A percentile compares a stretch with the other conserved stretches of the same genome.
These are phyloP conservation scores for Castor canadensis DNA, from an alignment of 2,113 vertebrate species.

Conservation along the genomic window DNA sequence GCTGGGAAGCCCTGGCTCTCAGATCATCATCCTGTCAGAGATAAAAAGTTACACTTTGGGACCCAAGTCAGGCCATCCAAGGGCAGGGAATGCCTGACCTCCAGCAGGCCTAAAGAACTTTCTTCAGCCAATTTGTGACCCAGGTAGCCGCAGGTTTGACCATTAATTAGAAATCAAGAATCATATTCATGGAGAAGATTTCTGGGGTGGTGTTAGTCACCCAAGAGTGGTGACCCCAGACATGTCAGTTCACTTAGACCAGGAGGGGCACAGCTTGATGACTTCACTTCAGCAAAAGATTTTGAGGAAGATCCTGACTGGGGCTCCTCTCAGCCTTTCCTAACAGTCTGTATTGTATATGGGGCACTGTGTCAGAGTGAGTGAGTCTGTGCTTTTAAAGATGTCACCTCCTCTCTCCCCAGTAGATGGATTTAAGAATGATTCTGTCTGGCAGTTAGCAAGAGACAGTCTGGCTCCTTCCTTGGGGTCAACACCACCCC, in stretches of 20 bases:
- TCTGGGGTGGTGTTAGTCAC: not conserved
- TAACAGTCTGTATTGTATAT: not conserved
- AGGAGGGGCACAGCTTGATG: rapidly evolving
- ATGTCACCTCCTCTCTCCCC: not conserved
- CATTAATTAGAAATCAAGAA: not conserved
- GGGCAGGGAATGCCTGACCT: not conserved
- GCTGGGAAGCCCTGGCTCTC: not conserved
- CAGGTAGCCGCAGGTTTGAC: not conserved
- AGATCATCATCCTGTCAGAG: not conserved
- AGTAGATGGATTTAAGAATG: not conserved
- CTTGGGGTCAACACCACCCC: not conserved
- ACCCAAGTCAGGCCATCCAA: not conserved
- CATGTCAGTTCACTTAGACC: not conserved
- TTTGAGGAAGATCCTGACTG: not conserved
- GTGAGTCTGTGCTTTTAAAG: not conserved
- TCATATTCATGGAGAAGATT: not conserved
- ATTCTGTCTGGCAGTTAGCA: not conserved
- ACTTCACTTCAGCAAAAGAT: not conserved
- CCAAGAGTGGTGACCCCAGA: not conserved
- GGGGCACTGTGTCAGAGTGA: not conserved
- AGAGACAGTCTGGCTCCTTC: not conserved
- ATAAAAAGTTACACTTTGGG: not conserved
- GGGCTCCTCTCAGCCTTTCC: not conserved
- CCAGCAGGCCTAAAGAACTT: not conserved
- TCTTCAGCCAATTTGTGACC: too few species aligned